Percentiles rank a stretch among this genome's conserved stretches.
Evolutionary conservation across 2,797 vertebrate genomes (phyloP).

Genomic region (Antennarius maculatus): DNA sequence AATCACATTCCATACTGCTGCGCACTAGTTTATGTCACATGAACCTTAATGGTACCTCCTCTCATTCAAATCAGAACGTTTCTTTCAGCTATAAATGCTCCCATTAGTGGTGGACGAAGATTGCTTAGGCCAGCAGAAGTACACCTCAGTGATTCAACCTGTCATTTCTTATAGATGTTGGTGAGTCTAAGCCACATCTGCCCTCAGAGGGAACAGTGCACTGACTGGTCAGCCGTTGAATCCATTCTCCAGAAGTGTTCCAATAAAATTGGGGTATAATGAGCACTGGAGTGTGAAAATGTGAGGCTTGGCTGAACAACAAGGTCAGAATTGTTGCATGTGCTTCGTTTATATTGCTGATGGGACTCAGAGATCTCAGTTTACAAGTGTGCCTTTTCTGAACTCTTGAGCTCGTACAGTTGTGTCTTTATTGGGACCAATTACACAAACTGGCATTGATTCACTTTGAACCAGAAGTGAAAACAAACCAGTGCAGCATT

Average conservation of each 20-base stretch:
- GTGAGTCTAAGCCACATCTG: slow-evolving; percentile 39
- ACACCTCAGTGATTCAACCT: slow-evolving; percentile 46
- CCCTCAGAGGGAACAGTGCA: slow-evolving; percentile 29
- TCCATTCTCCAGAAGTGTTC: slow-evolving; percentile 48
- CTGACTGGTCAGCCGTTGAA: slow-evolving; percentile 47
- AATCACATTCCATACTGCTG: slow-evolving; percentile 19
- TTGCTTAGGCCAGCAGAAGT: slow-evolving; percentile 54
- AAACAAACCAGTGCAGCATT: slow-evolving; percentile 42
- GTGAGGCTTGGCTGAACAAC: slow-evolving; percentile 49
- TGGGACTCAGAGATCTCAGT: background rate
- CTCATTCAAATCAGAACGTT: slow-evolving; percentile 13
- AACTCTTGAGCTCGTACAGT: slow-evolving; percentile 9
- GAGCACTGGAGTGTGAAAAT: slow-evolving; percentile 51
- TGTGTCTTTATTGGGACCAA: slow-evolving; percentile 24
- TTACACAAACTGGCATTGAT: slow-evolving; percentile 49
- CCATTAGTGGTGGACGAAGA: slow-evolving; percentile 45
- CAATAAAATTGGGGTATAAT: slow-evolving; percentile 57
- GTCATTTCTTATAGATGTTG: slow-evolving; percentile 64
- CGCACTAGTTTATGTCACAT: slow-evolving; percentile 32
- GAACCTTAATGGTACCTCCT: slow-evolving; percentile 2
- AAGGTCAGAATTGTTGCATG: slow-evolving; percentile 48
- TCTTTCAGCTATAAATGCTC: slow-evolving; percentile 38
- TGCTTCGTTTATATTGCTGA: slow-evolving; percentile 37
- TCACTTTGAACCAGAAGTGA: slow-evolving; percentile 41
- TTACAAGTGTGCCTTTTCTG: slow-evolving; percentile 7